These are phyloP conservation scores for Cyprinus carpio DNA, from an alignment of 2,113 vertebrate species.

Conservation along the genomic window DNA sequence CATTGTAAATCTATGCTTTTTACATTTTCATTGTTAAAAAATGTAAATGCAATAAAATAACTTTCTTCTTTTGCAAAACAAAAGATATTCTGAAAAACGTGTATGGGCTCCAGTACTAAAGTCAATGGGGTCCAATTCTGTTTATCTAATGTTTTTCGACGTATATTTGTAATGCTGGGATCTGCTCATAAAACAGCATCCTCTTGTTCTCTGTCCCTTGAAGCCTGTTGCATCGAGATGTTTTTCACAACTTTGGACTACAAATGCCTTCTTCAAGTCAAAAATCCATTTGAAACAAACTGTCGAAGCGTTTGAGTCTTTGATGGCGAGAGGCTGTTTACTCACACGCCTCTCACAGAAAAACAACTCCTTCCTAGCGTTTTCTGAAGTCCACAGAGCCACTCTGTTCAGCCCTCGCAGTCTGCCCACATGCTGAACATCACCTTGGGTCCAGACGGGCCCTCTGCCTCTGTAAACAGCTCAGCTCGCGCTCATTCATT, in stretches of 20 bases:
- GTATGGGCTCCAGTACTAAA: neutral
- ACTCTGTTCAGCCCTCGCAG: conserved; percentile 7
- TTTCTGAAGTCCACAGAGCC: conserved; percentile 12
- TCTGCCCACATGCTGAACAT: conserved; percentile 8
- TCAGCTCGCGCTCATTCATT: conserved; percentile 26
- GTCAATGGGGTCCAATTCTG: neutral
- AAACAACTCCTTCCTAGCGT: neutral
- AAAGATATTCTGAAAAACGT: neutral
- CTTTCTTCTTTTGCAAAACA: neutral
- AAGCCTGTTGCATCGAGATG: neutral
- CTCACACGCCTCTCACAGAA: conserved; percentile 18
- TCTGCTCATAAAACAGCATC: neutral
- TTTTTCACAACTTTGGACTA: conserved; percentile 4
- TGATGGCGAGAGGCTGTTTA: conserved; percentile 5
- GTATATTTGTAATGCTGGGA: neutral
- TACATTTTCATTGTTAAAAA: too few relatives aligned
- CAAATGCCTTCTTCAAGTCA: conserved; percentile 21
- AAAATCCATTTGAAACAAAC: conserved; percentile 20
- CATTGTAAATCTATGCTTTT: too few relatives aligned
- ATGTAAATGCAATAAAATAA: too few relatives aligned
- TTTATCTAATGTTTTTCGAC: neutral
- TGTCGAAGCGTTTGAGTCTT: neutral
- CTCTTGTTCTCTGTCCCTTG: neutral
- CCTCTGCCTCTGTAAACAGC: conserved; percentile 37
- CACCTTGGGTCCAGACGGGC: conserved; percentile 40